Conservation (phyloP, 35 echinoderm and acorn worm species). For the Ophioderma brevispina region DNA sequence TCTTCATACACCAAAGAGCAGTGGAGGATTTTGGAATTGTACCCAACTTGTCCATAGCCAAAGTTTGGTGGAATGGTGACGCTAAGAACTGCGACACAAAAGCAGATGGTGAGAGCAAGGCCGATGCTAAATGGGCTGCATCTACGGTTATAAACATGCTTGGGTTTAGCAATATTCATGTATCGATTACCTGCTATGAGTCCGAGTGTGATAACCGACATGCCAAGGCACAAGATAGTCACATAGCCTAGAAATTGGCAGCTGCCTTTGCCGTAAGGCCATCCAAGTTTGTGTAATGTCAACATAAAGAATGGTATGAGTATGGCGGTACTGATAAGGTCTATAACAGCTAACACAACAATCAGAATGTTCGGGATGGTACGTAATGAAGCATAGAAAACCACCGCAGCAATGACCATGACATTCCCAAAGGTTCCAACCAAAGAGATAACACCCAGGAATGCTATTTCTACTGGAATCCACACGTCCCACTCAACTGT, state of each 20-base stretch:
- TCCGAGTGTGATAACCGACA: slow-evolving; percentile 64
- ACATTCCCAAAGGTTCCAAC: slow-evolving; percentile 74
- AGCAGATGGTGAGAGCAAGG: background rate
- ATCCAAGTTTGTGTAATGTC: slow-evolving; percentile 44
- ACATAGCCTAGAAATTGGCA: slow-evolving; percentile 71
- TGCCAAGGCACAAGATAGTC: slow-evolving; percentile 61
- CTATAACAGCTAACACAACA: slow-evolving; percentile 50
- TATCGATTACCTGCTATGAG: slow-evolving; percentile 74
- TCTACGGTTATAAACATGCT: slow-evolving; percentile 33
- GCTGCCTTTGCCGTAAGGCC: slow-evolving; percentile 43
- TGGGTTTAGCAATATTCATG: slow-evolving; percentile 69
- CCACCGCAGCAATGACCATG: slow-evolving; percentile 70
- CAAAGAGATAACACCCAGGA: slow-evolving; percentile 47
- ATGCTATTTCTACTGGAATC: slow-evolving; percentile 36
- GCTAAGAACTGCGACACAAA: background rate
- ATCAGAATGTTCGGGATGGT: slow-evolving; percentile 70
- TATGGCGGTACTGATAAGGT: slow-evolving; percentile 42
- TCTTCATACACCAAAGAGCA: slow-evolving; percentile 63
- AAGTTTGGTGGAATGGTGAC: slow-evolving; percentile 62
- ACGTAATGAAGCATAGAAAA: slow-evolving; percentile 50
- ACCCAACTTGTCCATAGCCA: slow-evolving; percentile 60
- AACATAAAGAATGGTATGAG: slow-evolving; percentile 64
- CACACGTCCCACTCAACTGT: background rate
- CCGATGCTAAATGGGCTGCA: slow-evolving; percentile 40
- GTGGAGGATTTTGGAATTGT: slow-evolving; percentile 52